Evolutionary conservation across 2,113 vertebrate genomes (phyloP), one percentile per base, ranked within the genome.

Genomic region (Rhabdornis inornatus): DNA sequence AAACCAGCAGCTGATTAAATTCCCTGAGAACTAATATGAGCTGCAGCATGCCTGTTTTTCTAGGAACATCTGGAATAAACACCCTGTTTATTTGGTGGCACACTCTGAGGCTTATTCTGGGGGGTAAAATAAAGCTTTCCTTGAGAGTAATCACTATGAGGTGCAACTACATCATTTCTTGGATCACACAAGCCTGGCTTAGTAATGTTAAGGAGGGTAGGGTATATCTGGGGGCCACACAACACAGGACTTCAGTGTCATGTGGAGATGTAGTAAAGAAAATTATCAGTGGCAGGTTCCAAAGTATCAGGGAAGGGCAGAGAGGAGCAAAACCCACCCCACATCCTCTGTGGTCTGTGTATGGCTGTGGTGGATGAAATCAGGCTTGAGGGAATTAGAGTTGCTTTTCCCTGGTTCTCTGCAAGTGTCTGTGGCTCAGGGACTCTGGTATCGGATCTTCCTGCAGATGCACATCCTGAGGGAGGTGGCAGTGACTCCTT

Each of bases 391-490:
- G n/a, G 39, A 33, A 11, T 3, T 31, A 39, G 61, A 71, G 27
- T 40, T 60, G 22, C 23, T 50, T 55, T 75, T 55, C 18, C 30
- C 3, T 7, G 18, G 5, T 3, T 47, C 39, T 69, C 47, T 42
- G 53, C 25, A 40, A 21, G 16, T 6, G 3, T 31, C 1, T 8
- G 10, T 74, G 39, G 30, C 72, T 74, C 33, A 15, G 65, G 35
- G 28, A 12, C 21, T 11, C 15, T 15, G 44, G 5, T 44, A 30
- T 0, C 18, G 1, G 27, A 8, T 44, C 9, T n/a, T 65, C n/a
- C 42, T 9, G 5, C 40, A 6, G 11, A 20, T 5, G 0, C 0
- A 5, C 25, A 23, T 69, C 50, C 17, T 1, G 2, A 40, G 49
- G 12, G 23, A 85, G n/a, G 60, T 52, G 52, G 69, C 57, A 27